Conservation (phyloP, 2,797 vertebrate species). For the Pelobates cultripes region DNA sequence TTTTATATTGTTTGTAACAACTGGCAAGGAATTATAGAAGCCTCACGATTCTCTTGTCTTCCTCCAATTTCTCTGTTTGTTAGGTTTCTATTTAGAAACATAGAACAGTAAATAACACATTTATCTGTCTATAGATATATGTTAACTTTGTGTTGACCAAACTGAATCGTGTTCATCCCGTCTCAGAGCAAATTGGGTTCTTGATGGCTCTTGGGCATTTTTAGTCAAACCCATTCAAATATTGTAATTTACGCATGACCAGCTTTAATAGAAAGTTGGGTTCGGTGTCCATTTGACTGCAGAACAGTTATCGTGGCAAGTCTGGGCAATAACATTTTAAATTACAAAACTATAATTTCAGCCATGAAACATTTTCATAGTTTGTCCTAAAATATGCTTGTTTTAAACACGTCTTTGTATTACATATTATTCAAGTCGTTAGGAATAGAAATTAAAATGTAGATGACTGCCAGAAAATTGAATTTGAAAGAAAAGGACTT, state of each 20-base stretch:
- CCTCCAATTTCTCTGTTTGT: constrained; percentile 25
- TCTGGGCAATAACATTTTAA: constrained; percentile 6
- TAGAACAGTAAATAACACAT: constrained; percentile 9
- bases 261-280: neutral
- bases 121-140: neutral
- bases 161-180: neutral
- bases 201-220: neutral
- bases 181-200: neutral
- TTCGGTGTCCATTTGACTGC: neutral
- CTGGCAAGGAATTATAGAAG: constrained; percentile 11
- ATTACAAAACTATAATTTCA: neutral
- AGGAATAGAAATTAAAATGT: neutral
- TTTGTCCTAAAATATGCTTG: neutral
- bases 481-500: too few species aligned
- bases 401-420: neutral
- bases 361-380: neutral
- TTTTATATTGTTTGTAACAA: constrained; percentile 21
- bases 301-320: neutral
- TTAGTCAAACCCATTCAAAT: neutral
- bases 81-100: constrained; percentile 30
- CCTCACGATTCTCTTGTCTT: constrained; percentile 20
- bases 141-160: constrained; percentile 18
- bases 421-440: neutral
- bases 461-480: too few species aligned
- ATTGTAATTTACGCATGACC: neutral